Evolutionary conservation across 1,140 invertebrate genomes (phyloP).

Genomic region (Scaptomyza hsui): DNA sequence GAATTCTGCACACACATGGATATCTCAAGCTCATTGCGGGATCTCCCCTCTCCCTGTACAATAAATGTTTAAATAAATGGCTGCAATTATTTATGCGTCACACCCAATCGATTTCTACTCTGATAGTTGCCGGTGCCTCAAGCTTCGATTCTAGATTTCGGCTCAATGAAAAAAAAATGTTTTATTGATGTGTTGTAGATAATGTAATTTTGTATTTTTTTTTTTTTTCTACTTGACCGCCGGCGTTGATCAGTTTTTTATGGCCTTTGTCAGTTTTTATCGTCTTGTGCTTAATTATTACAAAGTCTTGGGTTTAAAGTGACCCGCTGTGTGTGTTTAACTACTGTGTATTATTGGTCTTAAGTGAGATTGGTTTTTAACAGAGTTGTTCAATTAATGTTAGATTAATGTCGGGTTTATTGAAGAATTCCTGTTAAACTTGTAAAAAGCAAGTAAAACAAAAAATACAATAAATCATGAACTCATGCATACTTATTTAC

Average conservation of each 20-base stretch:
- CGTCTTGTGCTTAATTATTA: conserved; percentile 9
- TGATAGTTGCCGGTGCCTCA: conserved; percentile 21
- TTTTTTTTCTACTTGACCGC: conserved; percentile 36
- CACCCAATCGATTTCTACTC: conserved; percentile 63
- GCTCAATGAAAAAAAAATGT: conserved; percentile 28
- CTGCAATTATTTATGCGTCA: conserved; percentile 77
- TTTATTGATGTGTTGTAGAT: conserved; percentile 53
- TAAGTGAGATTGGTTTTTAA: conserved; percentile 10
- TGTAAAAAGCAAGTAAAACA: no score
- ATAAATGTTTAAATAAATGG: conserved; percentile 68
- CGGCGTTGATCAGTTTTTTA: conserved; percentile 36
- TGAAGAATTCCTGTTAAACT: not conserved
- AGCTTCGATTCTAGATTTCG: conserved; percentile 17
- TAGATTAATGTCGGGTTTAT: not conserved
- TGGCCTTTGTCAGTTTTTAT: conserved; percentile 26
- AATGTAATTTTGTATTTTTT: conserved; percentile 51
- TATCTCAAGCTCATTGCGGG: conserved; percentile 42
- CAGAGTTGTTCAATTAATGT: conserved; percentile 5
- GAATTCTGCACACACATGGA: conserved; percentile 39
- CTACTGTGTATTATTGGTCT: conserved; percentile 30
- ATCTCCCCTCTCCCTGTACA: no score
- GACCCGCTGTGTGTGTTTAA: conserved; percentile 20
- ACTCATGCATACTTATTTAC: no score
- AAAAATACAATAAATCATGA: no score
- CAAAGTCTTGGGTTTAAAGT: not conserved